A percentile compares a stretch with the other conserved stretches of the same genome.
Evolutionary conservation across 1,140 invertebrate genomes (phyloP).

Genomic region (Microvelia longipes): DNA sequence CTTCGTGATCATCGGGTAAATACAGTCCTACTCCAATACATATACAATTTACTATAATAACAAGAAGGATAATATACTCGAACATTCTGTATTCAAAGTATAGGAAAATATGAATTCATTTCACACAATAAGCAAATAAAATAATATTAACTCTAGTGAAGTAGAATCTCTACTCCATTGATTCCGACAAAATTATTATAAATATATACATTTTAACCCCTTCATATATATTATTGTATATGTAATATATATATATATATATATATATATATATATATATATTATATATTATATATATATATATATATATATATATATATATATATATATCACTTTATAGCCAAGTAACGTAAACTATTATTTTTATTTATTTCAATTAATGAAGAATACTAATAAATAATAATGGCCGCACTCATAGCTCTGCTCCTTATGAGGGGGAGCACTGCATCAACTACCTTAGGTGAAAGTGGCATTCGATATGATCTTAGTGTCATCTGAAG

Average conservation of each 20-base stretch:
- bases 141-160: not conserved
- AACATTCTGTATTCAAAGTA: constrained; percentile 6
- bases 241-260: not conserved
- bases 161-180: not conserved
- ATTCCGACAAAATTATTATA: not conserved
- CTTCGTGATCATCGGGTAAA: constrained; percentile 9
- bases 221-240: not conserved
- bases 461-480: no score
- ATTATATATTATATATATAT: no score
- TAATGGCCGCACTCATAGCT: no score
- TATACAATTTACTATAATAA: constrained; percentile 14
- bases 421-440: no score
- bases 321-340: no score
- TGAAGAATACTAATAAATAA: no score
- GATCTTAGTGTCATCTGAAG: no score
- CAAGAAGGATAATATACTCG: constrained; percentile 13
- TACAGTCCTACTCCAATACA: constrained; percentile 12
- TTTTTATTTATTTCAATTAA: no score
- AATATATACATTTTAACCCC: not conserved
- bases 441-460: no score
- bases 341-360: no score
- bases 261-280: not conserved
- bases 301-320: no score
- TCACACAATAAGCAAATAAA: not conserved
- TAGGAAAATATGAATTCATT: not conserved